Conservation (phyloP, 1,140 invertebrate genomes). For the Orius insidiosus region DNA sequence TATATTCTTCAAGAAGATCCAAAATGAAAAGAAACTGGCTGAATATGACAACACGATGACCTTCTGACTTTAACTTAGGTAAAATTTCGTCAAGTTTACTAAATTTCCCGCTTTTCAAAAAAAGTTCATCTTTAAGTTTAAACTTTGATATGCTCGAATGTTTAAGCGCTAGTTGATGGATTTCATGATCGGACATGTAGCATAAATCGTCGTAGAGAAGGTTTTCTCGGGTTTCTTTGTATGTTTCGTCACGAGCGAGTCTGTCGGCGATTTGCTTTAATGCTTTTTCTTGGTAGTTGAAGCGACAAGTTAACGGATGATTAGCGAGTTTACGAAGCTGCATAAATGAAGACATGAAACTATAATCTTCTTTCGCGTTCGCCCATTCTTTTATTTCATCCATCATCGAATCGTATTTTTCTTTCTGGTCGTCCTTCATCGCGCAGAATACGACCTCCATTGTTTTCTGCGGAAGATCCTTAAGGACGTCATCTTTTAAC, state of each 20-base stretch:
- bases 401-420: constrained; percentile 58
- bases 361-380: constrained; percentile 11
- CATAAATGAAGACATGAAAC: constrained; percentile 60
- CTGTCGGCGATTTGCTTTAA: constrained; percentile 44
- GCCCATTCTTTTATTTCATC: constrained; percentile 48
- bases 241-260: constrained; percentile 49
- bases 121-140: constrained; percentile 48
- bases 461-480: constrained; percentile 61
- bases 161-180: constrained; percentile 55
- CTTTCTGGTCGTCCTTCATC: constrained; percentile 52
- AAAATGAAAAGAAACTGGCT: constrained; percentile 90
- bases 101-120: constrained; percentile 72
- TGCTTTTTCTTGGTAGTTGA: constrained; percentile 40
- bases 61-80: constrained; percentile 46
- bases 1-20: constrained; percentile 74
- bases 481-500: constrained; percentile 71
- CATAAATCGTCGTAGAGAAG: constrained; percentile 75
- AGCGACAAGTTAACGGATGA: constrained; percentile 66
- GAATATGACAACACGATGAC: constrained; percentile 75
- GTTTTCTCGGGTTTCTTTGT: constrained; percentile 62
- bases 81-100: constrained; percentile 60
- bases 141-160: constrained; percentile 26
- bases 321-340: constrained; percentile 75
- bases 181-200: constrained; percentile 80
- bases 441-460: constrained; percentile 43